Base-by-base conservation (phyloP, 37 sponge, comb jelly and placozoan genomes). In the Hormiphora californensis region DNA sequence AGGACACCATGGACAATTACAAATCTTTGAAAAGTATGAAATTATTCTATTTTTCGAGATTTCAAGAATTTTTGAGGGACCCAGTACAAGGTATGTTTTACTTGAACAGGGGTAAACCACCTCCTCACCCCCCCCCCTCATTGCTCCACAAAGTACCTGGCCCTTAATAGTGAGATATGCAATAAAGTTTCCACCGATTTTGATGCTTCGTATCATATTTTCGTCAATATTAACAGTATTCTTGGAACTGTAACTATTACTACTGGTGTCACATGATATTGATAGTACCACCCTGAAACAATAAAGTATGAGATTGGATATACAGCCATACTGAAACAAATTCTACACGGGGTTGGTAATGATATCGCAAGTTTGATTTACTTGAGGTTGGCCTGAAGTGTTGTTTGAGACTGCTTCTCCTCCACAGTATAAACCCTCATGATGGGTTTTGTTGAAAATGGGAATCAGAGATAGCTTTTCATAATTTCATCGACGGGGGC, bases 231-330 rank as follows among this genome's bases (percentile, higher is more conserved):
- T 33, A 11, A 73, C 81, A 41, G 81, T 73, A 46, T 73, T 73
- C 25, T 73, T 73, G 43, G 46, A 43, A 3, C 46, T 43, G 81
- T 73, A 73, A 0, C 46, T 43, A 33, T 73, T 73, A n/a, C 46
- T 43, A 21, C 81, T 73, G n/a, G 81, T 73, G 44, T 73, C 81
- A 73, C 81, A 73, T 8, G 81, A 73, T 39, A 73, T 73, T 3
- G 81, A 73, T 40, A 73, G 35, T 5, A 73, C 81, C 5, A 73
- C 81, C 81, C 81, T 73, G 81, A 3, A 22, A 23, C 7, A 21
- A 59, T 7, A 19, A 67, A 28, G 31, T 67, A 59, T 7, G 36
- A 67, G 39, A 35, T 67, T 57, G 22, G 22, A 28, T 57, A 30
- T 5, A 21, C 28, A 28, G 17, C 21, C 4, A 9, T 17, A 9